phyloP scores from a whole-genome alignment of 2,888 invertebrate genomes.

The Lacanobia oleracea region DNA sequence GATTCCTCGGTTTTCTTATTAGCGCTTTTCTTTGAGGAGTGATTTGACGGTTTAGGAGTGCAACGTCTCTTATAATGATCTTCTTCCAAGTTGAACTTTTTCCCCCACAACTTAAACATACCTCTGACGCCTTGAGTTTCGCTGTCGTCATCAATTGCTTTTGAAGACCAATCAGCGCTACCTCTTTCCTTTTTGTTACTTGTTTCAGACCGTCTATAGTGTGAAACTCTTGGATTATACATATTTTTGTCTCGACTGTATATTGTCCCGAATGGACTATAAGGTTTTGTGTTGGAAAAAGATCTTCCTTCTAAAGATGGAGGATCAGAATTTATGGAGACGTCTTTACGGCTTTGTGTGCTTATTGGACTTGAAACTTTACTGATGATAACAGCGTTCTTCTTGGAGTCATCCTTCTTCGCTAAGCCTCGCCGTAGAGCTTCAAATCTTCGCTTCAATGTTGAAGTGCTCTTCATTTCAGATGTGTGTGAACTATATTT shows the following conservation, averaged over 20 bases:
- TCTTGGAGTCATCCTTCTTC: conserved; percentile 76
- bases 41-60: conserved; percentile 61
- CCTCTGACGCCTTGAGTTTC: conserved; percentile 78
- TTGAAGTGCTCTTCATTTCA: conserved; percentile 76
- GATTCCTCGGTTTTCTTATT: conserved; percentile 53
- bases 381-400: conserved; percentile 54
- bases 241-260: conserved; percentile 49
- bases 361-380: conserved; percentile 68
- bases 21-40: conserved; percentile 51
- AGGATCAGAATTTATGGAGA: conserved; percentile 81
- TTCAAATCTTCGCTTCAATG: conserved; percentile 79
- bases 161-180: conserved; percentile 62
- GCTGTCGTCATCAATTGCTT: conserved; percentile 67
- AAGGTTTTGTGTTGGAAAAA: conserved; percentile 74
- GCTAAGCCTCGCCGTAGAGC: conserved; percentile 75
- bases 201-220: conserved; percentile 54
- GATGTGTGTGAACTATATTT: conserved; percentile 65
- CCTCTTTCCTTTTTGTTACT: conserved; percentile 60
- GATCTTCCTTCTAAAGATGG: conserved; percentile 81
- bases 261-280: conserved; percentile 61
- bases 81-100: conserved; percentile 82
- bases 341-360: conserved; percentile 75
- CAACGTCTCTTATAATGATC: conserved; percentile 61
- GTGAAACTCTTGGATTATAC: conserved; percentile 53
- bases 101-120: conserved; percentile 85